Evolutionary conservation across 2,113 vertebrate species (phyloP), one percentile per base, ranked within the genome.

Genomic region (Chaenogobius annularis): DNA sequence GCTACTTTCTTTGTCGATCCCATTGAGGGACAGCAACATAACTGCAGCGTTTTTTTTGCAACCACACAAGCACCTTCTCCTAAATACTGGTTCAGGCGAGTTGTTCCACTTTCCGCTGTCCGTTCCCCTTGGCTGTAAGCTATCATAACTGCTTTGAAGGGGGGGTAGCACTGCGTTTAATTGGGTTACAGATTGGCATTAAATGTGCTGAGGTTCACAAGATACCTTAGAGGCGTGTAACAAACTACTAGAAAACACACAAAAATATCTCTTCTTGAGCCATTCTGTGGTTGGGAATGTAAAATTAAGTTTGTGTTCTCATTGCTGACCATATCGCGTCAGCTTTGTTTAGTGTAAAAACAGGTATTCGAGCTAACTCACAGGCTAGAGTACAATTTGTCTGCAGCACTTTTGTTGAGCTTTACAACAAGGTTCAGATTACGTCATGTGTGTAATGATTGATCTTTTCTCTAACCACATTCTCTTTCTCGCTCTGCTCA

Each of bases 131-230:
- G 83, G 90, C 90, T 73, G 77, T 85, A 87, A 90, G 92, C 90
- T 91, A 89, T 90, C 83, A 82, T 81, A 89, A 84, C 69, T 63
- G 81, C 88, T 92, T 92, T 93, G 90, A 92, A 93, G 87, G 83
- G 79, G 22, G 87, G 75, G 82, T 88, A 89, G 84, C 78, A n/a
- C 81, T 86, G 87, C 86, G 68, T 88, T 91, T 92, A 92, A 93
- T 90, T 91, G 83, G 91, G 87, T 85, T 89, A 87, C 87, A 86
- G 83, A 89, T 91, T 84, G 83, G 75, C 74, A 72, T 90, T 86
- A 83, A 40, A 81, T 81, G 79, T 83, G 87, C 79, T 67, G 67
- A 84, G 89, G 87, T 91, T 87, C 77, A 83, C 77, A 64, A 85
- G 72, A 86, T 82, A 81, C 74, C 70, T 56, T 66, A 13, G 52